Evolutionary conservation across 2,888 invertebrate genomes (phyloP).

Genomic region (Drosophila vallismaia): DNA sequence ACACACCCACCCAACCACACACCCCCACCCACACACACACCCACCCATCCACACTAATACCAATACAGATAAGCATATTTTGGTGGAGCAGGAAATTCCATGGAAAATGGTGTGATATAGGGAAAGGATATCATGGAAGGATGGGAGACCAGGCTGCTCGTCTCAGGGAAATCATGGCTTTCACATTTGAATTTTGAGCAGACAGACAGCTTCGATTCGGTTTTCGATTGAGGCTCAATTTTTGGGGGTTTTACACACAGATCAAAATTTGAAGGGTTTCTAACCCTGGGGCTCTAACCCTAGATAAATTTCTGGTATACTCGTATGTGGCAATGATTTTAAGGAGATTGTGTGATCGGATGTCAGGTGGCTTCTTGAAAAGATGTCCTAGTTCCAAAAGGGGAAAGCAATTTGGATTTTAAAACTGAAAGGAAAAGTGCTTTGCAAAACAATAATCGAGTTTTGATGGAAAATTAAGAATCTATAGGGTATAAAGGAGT

Average conservation of each 20-base stretch:
- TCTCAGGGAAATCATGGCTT: constrained; percentile 53
- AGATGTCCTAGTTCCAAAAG: too few species aligned
- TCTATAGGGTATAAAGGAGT: too few species aligned
- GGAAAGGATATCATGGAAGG: background rate
- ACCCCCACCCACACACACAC: constrained; percentile 5
- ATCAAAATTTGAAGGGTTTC: constrained; percentile 5
- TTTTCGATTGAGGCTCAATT: constrained; percentile 26
- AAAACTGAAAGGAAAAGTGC: too few species aligned
- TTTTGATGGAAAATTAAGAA: too few species aligned
- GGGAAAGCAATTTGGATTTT: too few species aligned
- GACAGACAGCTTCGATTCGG: constrained; percentile 16
- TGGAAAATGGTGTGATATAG: constrained; percentile 2
- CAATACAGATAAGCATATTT: constrained; percentile 49
- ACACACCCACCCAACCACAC: background rate
- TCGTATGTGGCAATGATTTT: too few species aligned
- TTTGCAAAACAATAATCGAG: too few species aligned
- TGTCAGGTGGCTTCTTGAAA: too few species aligned
- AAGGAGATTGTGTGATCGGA: background rate
- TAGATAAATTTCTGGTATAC: too few species aligned
- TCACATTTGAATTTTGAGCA: constrained; percentile 67
- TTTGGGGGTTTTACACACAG: constrained; percentile 18
- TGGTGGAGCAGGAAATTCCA: constrained; percentile 38
- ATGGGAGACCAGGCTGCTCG: background rate
- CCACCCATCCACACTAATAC: too few species aligned
- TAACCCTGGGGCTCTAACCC: too few species aligned